Percentiles rank a stretch among this genome's conserved stretches.
Conservation (phyloP, 2,888 invertebrate genomes). For the Drosophila mulleri region DNA sequence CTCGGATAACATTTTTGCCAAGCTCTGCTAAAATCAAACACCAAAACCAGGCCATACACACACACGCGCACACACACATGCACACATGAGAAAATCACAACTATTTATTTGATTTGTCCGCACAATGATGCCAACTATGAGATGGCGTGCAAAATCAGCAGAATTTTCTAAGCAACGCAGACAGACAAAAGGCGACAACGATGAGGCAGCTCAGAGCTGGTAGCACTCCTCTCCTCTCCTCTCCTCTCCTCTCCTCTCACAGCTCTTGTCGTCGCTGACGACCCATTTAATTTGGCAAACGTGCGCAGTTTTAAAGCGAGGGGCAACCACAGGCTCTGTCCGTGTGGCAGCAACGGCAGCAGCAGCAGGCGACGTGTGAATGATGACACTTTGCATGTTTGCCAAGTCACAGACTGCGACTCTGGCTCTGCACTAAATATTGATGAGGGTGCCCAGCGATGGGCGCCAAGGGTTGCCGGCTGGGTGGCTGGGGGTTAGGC, state of each 20-base stretch:
- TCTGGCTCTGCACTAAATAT: constrained; percentile 73
- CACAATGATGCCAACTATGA: constrained; percentile 75
- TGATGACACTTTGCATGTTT: constrained; percentile 82
- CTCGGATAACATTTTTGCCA: constrained; percentile 60
- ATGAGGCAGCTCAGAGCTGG: constrained; percentile 28
- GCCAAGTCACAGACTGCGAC: constrained; percentile 66
- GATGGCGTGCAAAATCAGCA: constrained; percentile 75
- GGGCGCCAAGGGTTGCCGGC: constrained; percentile 12
- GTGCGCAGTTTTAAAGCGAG: constrained; percentile 76
- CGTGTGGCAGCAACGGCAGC: constrained; percentile 26
- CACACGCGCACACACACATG: constrained; percentile 16
- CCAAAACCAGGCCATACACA: constrained; percentile 47
- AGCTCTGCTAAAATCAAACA: constrained; percentile 68
- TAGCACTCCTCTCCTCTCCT: constrained; percentile 3
- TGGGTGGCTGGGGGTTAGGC: neutral
- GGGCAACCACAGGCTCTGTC: constrained; percentile 36
- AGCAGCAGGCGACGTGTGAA: constrained; percentile 74
- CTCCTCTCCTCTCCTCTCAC: neutral
- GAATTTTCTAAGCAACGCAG: constrained; percentile 59
- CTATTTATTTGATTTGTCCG: constrained; percentile 77
- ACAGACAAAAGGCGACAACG: constrained; percentile 63
- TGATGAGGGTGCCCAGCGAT: constrained; percentile 67
- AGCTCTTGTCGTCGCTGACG: constrained; percentile 56
- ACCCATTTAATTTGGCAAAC: constrained; percentile 82
- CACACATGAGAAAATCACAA: constrained; percentile 64